A percentile compares a stretch with the other conserved stretches of the same genome.
These are phyloP conservation scores for Gryllus longicercus DNA, from an alignment of 2,888 invertebrate species.

Conservation along the genomic window DNA sequence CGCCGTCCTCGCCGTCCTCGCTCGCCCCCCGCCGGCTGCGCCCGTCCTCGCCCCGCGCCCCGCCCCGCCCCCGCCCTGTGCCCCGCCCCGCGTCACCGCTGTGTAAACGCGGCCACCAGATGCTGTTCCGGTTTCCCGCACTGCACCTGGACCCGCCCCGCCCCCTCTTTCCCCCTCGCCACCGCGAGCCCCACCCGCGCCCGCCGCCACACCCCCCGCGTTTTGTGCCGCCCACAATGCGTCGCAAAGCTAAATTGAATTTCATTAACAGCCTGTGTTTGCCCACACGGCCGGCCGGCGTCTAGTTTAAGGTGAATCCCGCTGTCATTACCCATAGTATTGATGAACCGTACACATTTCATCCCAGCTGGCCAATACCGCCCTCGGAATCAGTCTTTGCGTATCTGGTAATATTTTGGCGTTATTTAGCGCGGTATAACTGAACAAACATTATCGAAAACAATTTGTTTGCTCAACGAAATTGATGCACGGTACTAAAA, in stretches of 20 bases:
- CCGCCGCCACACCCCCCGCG: neutral
- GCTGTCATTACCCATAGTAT: slow-evolving; percentile 6
- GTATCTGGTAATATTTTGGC: neutral
- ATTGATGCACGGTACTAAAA: slow-evolving; percentile 17
- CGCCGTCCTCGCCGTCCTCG: neutral
- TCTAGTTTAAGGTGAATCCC: neutral
- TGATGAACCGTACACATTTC: neutral
- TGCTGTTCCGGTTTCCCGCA: neutral
- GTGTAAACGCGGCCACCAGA: neutral
- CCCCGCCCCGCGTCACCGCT: neutral
- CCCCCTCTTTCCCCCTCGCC: neutral
- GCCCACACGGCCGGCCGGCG: neutral
- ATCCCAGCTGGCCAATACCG: neutral
- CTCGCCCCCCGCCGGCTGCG: neutral
- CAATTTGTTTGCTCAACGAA: slow-evolving; percentile 1
- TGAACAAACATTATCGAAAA: slow-evolving; percentile 11
- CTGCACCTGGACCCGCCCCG: neutral
- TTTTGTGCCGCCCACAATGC: neutral
- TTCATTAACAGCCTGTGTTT: neutral
- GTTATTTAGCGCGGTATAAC: slow-evolving; percentile 17
- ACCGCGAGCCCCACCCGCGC: neutral
- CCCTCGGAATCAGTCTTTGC: neutral
- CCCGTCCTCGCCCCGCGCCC: neutral
- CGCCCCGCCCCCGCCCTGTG: no score
- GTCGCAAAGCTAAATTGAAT: slow-evolving; percentile 6